phyloP scores from a whole-genome alignment of 2,113 vertebrate species.

The Microtus montanus region DNA sequence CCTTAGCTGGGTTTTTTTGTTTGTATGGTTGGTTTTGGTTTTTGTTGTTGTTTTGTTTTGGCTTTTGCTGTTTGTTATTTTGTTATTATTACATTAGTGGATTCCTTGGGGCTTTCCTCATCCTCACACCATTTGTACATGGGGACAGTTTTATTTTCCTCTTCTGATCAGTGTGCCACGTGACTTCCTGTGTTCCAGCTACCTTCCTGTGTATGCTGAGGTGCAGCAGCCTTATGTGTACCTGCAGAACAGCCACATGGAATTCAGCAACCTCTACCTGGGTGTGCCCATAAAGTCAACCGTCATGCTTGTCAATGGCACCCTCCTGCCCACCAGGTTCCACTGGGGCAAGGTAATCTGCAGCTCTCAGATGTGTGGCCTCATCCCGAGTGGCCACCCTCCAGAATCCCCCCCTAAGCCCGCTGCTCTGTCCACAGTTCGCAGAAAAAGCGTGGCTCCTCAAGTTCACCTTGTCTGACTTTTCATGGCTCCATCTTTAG shows the following conservation, averaged over 20 bases:
- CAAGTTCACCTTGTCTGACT: too few species aligned
- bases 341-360: constrained; percentile 88
- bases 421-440: background rate
- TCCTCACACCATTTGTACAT: background rate
- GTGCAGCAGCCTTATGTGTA: constrained; percentile 91
- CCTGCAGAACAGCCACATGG: constrained; percentile 87
- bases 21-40: background rate
- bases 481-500: background rate
- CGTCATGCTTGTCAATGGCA: constrained; percentile 91
- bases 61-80: background rate
- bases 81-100: background rate
- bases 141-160: background rate
- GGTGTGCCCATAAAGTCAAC: constrained; percentile 84
- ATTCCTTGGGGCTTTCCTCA: background rate
- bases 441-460: background rate
- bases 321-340: constrained; percentile 89
- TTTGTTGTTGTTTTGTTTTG: background rate
- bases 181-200: constrained; percentile 80
- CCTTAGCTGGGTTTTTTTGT: background rate
- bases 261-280: constrained; percentile 88
- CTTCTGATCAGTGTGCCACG: background rate
- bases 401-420: background rate
- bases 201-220: constrained; percentile 90
- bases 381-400: accelerated
- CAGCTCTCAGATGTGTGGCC: background rate